Percentiles rank a stretch among this genome's conserved stretches.
These are phyloP conservation scores for Drosophila nigromelanica DNA, from an alignment of 1,140 invertebrate genomes.

Conservation along the genomic window DNA sequence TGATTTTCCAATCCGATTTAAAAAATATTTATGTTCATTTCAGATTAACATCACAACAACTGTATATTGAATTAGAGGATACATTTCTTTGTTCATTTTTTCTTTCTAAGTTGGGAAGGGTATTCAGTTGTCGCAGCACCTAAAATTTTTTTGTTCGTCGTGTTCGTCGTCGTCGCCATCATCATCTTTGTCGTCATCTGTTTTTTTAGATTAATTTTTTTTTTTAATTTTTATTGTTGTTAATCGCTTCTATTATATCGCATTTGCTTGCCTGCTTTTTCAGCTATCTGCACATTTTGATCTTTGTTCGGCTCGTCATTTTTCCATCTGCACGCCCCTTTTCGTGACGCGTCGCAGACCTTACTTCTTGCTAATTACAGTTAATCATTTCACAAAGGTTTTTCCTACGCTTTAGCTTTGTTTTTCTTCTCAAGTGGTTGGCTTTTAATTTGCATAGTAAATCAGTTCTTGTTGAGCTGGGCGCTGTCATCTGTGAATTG, in stretches of 20 bases:
- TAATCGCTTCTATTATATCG: conserved; percentile 81
- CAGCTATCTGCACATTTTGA: conserved; percentile 65
- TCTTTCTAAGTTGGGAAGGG: not conserved
- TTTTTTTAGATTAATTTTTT: conserved; percentile 8
- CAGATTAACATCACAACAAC: too few species aligned
- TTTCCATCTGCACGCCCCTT: conserved; percentile 11
- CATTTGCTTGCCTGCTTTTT: conserved; percentile 42
- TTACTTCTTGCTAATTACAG: conserved; percentile 73
- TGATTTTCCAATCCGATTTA: too few species aligned
- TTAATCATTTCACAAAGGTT: conserved; percentile 63
- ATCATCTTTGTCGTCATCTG: conserved; percentile 33
- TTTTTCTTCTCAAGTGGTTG: conserved; percentile 21
- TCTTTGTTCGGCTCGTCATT: conserved; percentile 68
- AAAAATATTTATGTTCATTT: too few species aligned
- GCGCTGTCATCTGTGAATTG: conserved; percentile 9
- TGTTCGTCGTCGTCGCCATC: conserved; percentile 2
- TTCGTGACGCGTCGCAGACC: conserved; percentile 37
- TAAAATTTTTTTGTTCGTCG: conserved; percentile 5
- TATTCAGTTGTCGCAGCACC: not conserved
- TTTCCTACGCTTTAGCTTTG: conserved; percentile 37
- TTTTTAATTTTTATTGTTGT: conserved; percentile 66
- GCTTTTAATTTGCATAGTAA: conserved; percentile 80
- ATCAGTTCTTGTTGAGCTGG: conserved; percentile 65
- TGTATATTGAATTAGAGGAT: too few species aligned
- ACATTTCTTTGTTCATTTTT: too few species aligned